Base-by-base conservation (phyloP, 2,888 invertebrate species). In the Agriopis leucophaearia region DNA sequence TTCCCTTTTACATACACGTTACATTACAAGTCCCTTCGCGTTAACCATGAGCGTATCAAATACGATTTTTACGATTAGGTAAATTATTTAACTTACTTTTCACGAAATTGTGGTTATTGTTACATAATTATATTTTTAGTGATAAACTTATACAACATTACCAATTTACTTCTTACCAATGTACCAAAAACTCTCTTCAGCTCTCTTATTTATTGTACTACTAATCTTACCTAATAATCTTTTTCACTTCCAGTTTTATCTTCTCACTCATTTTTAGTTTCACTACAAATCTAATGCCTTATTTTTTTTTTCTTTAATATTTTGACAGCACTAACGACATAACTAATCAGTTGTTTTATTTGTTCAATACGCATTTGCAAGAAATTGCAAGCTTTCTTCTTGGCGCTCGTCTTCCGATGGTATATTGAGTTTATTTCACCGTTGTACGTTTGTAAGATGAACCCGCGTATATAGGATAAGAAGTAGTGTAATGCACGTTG, bases 401-500 rank as follows among this genome's bases (percentile, higher is more conserved):
- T 50, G 68, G 52, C 63, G 47, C 52, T 67, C 62, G 47, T 61
- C 64, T 64, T 60, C 57, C 56, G 40, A 51, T 64, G 57, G 55
- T 64, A 69, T 52, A 56, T 64, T 64, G 55, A 61, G 60, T 64
- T 63, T 54, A 52, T 60, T 51, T 52, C 40, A 52, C 15, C 36
- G 52, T 58, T 62, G 13, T 61, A 13, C 10, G 38, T 57, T 38
- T 58, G 8, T 42, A 56, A 44, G 44, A 61, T 16, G 47, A 54
- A 63, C 12, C 54, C 42, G 56, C 42, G 55, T 54, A n/a, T 54
- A n/a, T 74, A 73, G 70, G 64, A 56, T 70, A 71, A 72, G 72
- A 72, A 64, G 75, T 82, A 78, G 83, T 83, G 82, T 85, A 84
- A 87, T 82, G 78, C 84, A 83, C 81, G 78, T 87, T 88, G 74